These are phyloP conservation scores for Tupaia tana DNA, from an alignment of 2,113 vertebrate species.

Conservation along the genomic window DNA sequence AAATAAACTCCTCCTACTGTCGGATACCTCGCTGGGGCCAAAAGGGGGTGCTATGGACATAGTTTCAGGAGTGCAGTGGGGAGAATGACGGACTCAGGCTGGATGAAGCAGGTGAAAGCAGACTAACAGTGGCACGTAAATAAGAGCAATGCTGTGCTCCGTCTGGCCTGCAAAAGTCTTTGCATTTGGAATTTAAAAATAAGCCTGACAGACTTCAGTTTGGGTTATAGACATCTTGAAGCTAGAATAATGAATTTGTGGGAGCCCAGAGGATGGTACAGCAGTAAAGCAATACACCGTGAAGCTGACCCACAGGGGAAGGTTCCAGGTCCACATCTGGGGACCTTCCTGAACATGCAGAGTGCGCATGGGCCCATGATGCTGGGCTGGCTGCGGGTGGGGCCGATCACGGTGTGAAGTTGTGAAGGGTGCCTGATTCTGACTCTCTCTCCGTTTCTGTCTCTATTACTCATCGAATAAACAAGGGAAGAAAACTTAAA, in stretches of 20 bases:
- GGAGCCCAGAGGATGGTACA: no score
- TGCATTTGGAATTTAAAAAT: slow-evolving; percentile 19
- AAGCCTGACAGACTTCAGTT: background rate
- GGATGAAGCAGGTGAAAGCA: background rate
- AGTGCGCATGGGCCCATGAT: no score
- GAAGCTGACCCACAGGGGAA: no score
- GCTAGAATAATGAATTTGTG: background rate
- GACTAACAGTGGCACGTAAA: background rate
- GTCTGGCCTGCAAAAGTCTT: background rate
- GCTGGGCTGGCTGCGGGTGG: no score
- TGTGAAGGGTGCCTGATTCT: no score
- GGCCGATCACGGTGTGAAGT: no score
- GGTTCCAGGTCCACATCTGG: no score
- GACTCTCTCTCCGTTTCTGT: no score
- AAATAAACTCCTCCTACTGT: background rate
- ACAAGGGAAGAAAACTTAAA: no score
- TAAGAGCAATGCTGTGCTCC: background rate
- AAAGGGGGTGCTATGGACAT: accelerated
- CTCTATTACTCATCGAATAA: no score
- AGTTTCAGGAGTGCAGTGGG: background rate
- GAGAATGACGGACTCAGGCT: background rate
- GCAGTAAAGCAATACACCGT: no score
- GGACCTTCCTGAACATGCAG: no score
- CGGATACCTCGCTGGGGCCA: background rate
- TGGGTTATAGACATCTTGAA: background rate